Conservation (phyloP, 2,888 invertebrate species). For the Yponomeuta malinellus region DNA sequence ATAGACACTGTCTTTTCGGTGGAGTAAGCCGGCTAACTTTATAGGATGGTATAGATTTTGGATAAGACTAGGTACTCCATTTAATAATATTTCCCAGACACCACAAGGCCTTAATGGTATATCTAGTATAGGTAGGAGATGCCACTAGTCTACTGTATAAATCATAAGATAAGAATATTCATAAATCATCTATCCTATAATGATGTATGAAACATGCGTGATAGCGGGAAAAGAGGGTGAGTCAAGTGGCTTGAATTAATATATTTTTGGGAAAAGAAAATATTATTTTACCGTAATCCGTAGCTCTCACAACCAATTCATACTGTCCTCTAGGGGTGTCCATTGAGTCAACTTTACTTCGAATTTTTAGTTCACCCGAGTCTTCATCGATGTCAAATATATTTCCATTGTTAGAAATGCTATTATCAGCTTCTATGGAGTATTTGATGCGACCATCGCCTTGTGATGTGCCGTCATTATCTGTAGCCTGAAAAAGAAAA, state of each 20-base stretch:
- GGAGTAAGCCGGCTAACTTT: too few species aligned
- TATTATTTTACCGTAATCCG: conserved; percentile 77
- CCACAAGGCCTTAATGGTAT: too few species aligned
- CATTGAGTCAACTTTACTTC: conserved; percentile 79
- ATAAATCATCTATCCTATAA: too few species aligned
- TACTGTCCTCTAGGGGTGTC: conserved; percentile 86
- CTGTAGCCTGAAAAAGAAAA: conserved; percentile 76
- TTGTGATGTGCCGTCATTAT: conserved; percentile 83
- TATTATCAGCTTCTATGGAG: conserved; percentile 80
- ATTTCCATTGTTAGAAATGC: conserved; percentile 77
- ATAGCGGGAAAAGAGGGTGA: too few species aligned
- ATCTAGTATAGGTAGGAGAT: too few species aligned
- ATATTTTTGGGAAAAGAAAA: not conserved
- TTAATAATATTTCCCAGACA: too few species aligned
- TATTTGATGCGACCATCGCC: conserved; percentile 82
- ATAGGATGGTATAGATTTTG: too few species aligned
- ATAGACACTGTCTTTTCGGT: too few species aligned
- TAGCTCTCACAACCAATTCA: conserved; percentile 80
- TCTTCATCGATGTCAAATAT: conserved; percentile 79
- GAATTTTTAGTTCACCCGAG: conserved; percentile 82
- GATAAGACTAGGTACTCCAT: too few species aligned
- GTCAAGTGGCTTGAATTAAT: not conserved
- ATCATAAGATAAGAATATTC: too few species aligned
- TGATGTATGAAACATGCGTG: too few species aligned
- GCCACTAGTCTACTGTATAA: too few species aligned